phyloP scores from a whole-genome alignment of 2,888 invertebrate species.

The Latheticus oryzae region DNA sequence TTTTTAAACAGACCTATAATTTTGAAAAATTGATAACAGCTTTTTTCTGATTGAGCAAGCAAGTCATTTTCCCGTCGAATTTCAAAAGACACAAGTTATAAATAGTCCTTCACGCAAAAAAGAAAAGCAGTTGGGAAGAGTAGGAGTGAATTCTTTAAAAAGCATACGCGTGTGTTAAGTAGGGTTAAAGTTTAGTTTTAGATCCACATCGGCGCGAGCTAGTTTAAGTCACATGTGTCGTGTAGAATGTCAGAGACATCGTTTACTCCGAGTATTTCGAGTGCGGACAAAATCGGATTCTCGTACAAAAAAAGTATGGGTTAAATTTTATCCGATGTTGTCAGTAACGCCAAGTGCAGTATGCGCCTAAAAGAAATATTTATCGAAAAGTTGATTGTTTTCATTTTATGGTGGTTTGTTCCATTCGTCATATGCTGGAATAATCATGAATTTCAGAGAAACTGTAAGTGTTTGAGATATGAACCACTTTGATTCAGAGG shows the following conservation, averaged over 20 bases:
- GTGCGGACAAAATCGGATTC: conserved; percentile 33
- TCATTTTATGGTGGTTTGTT: conserved; percentile 28
- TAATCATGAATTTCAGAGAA: conserved; percentile 57
- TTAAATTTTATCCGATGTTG: conserved; percentile 33
- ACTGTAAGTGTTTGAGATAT: conserved; percentile 50
- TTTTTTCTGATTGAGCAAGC: too few species aligned
- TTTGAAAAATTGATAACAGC: too few species aligned
- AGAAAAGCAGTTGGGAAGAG: conserved; percentile 46
- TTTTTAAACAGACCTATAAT: too few species aligned
- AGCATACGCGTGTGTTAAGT: conserved; percentile 39
- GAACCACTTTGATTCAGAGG: conserved; percentile 12
- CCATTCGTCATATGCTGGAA: conserved; percentile 47
- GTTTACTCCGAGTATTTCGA: conserved; percentile 17
- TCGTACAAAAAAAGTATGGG: conserved; percentile 39
- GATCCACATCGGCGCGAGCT: conserved; percentile 48
- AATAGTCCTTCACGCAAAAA: conserved; percentile 45
- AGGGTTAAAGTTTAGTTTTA: conserved; percentile 49
- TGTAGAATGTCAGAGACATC: conserved; percentile 44
- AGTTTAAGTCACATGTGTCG: conserved; percentile 47
- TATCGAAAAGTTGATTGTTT: conserved; percentile 39
- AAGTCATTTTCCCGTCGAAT: too few species aligned
- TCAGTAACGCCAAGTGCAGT: conserved; percentile 17
- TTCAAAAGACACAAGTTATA: conserved; percentile 42
- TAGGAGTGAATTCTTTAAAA: conserved; percentile 49
- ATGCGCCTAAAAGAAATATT: conserved; percentile 18